Evolutionary conservation across 1,140 invertebrate genomes (phyloP).

Genomic region (Choristoneura fumiferana): DNA sequence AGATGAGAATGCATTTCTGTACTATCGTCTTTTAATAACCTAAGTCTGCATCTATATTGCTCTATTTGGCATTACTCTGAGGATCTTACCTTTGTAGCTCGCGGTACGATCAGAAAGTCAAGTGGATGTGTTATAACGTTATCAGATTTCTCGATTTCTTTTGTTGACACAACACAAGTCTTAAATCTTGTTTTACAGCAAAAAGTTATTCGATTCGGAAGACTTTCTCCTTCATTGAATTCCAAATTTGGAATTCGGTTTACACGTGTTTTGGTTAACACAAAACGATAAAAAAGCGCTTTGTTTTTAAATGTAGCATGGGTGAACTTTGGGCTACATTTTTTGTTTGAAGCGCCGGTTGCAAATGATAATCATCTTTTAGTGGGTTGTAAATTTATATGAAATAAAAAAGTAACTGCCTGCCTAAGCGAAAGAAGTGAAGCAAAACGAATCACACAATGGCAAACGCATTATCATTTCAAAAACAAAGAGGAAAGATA

Average conservation of each 20-base stretch:
- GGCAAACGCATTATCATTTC: conserved; percentile 12
- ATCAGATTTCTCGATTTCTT: conserved; percentile 15
- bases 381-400: background rate
- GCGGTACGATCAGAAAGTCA: conserved; percentile 13
- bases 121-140: conserved; percentile 2
- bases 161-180: conserved; percentile 11
- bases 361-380: no score
- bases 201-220: conserved; percentile 9
- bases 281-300: no score
- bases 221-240: conserved; percentile 15
- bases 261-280: conserved; percentile 1
- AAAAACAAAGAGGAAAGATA: conserved; percentile 16
- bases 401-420: background rate
- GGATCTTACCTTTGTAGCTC: background rate
- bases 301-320: no score
- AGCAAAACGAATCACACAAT: conserved; percentile 16
- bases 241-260: conserved; percentile 10
- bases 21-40: background rate
- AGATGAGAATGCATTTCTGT: no score
- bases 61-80: conserved; percentile 13
- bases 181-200: conserved; percentile 16
- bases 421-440: conserved; percentile 12
- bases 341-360: no score
- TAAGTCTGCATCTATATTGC: conserved; percentile 1
- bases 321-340: no score